phyloP scores from a whole-genome alignment of 2,797 vertebrate genomes.

The Alosa sapidissima region DNA sequence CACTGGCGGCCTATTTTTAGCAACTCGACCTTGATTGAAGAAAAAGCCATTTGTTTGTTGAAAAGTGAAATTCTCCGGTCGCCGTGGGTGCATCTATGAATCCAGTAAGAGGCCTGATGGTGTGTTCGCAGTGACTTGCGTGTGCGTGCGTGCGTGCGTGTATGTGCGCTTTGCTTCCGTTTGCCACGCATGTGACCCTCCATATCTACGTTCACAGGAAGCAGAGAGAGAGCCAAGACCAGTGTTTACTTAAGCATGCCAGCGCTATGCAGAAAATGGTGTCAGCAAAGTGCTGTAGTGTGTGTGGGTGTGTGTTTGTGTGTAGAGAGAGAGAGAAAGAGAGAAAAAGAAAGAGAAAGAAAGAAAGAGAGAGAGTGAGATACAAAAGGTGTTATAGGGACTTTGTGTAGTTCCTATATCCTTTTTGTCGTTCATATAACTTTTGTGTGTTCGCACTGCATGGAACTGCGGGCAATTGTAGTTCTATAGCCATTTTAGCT shows the following conservation, averaged over 20 bases:
- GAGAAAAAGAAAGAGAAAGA: background rate
- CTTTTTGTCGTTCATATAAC: too few species aligned
- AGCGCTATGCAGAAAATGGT: background rate
- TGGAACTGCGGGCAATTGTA: too few species aligned
- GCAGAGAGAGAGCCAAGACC: background rate
- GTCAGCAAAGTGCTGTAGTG: slow-evolving; percentile 16
- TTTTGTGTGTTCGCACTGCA: too few species aligned
- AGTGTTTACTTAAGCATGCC: slow-evolving; percentile 12
- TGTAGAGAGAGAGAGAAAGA: background rate
- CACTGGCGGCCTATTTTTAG: slow-evolving; percentile 33
- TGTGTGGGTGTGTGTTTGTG: background rate
- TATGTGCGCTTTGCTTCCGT: background rate
- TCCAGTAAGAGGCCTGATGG: background rate
- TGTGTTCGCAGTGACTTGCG: background rate
- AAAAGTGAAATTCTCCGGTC: slow-evolving; percentile 9
- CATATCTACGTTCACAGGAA: background rate
- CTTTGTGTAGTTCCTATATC: background rate
- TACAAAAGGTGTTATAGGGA: too few species aligned
- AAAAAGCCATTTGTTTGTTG: slow-evolving; percentile 23
- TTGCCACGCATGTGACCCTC: background rate
- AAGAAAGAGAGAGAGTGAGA: background rate
- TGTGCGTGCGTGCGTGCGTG: background rate
- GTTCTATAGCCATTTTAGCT: too few species aligned
- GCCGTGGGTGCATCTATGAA: background rate
- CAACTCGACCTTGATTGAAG: slow-evolving; percentile 38